Evolutionary conservation across 2,888 invertebrate species (phyloP), one percentile per base, ranked within the genome.

Genomic region (Orchestes rusci): DNA sequence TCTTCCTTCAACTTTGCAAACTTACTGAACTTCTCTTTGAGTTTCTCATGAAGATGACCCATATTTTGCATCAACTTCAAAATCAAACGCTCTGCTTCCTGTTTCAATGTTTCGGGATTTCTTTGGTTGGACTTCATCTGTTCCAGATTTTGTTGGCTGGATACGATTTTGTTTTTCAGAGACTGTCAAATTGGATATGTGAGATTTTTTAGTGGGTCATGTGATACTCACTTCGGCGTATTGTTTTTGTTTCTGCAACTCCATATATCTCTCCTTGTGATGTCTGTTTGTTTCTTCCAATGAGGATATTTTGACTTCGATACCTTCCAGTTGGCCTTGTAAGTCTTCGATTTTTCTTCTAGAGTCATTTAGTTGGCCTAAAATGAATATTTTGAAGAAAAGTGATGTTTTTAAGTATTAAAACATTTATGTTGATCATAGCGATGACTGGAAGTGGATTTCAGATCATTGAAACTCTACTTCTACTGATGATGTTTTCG

Each of bases 281-380:
- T 45, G 40, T 13, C 42, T 28, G 1, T 59, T 45, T 36, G 55
- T 58, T 39, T 61, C 57, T 16, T 55, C 57, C n/a, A 61, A 42
- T 30, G 51, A 53, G 4, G 32, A 38, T 27, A 62, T 48, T 54
- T 62, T 50, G 13, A 50, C 56, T 31, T 73, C 67, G 4, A 70
- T 45, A 0, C 64, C 62, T 41, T 65, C 59, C 17, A 71, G 45
- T 45, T 62, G 54, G 10, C 43, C 49, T 27, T 62, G 59, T 16
- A 50, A 53, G 7, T 51, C 50, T 16, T 50, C 51, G 33, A 54
- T 43, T 30, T 42, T 50, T 30, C 45, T 52, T 39, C 53, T 52
- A 8, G 55, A 40, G 16, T 65, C 61, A 3, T 50, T 42, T 10
- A 59, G 57, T 47, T 63, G 54, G 2, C 59, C 48, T 48, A 29